Evolutionary conservation across 2,797 vertebrate species (phyloP), one percentile per base, ranked within the genome.

Genomic region (Gymnothorax javanicus): DNA sequence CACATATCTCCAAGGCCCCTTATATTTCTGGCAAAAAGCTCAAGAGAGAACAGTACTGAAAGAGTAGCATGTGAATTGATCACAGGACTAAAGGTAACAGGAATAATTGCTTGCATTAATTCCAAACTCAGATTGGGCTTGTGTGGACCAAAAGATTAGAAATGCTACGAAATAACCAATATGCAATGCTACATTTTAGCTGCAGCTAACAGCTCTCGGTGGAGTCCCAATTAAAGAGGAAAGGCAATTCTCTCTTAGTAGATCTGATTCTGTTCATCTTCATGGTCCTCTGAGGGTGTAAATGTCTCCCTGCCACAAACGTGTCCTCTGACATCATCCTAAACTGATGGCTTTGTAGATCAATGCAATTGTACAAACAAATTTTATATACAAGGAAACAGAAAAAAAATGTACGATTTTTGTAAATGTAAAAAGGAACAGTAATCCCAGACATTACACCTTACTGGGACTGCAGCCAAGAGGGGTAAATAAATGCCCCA

Each of bases 381-480:
- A 77, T 13, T 50, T 69, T 12, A 75, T 73, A 57, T 64, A 84
- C 52, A 71, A 83, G 17, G 52, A 83, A 82, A 82, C 84, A 87
- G 69, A 73, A 83, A 58, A 33, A 85, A 57, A 43, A 75, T 12
- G 8, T 57, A 17, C 25, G 59, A 69, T 83, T 59, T 87, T 86
- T 60, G 79, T 64, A 75, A 75, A 83, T 50, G 27, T 87, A 83
- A 50, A 87, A 57, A 83, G 62, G 33, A 57, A 86, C 77, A 82
- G 85, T 83, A 86, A 88, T 86, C 5, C 64, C 81, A 62, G 83
- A 64, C 59, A 54, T 59, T 89, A 90, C 88, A 92, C 93, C 90
- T 93, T 94, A 92, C 83, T 88, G 90, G 33, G 90, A 88, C 90
- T 88, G 90, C 88, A 95, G 94, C 93, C 94, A 77, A 89, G 91